Conservation (phyloP, 2,113 vertebrate species). For the Tupaia tana region DNA sequence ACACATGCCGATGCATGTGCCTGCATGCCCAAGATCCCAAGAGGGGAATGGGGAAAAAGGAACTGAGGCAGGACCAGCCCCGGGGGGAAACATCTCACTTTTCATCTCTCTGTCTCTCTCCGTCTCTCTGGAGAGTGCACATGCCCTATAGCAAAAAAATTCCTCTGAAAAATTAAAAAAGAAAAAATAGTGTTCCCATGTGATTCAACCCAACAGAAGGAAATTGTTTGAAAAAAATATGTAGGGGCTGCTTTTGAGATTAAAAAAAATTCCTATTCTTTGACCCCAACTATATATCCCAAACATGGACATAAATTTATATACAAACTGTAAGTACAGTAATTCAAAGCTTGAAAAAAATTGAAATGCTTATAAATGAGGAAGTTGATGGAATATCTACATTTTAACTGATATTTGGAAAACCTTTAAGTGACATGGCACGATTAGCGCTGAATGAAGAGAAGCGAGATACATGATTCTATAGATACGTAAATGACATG, state of each 20-base stretch:
- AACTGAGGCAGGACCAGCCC: no score
- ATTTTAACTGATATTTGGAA: not conserved
- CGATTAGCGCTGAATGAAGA: not conserved
- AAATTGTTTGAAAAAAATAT: not conserved
- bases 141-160: no score
- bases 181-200: not conserved
- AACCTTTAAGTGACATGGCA: not conserved
- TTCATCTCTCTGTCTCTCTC: no score
- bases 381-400: not conserved
- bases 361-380: not conserved
- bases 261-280: not conserved
- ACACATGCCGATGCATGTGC: no score
- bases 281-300: not conserved
- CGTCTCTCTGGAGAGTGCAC: no score
- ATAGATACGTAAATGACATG: no score
- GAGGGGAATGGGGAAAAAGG: no score
- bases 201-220: not conserved
- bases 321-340: not conserved
- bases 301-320: not conserved
- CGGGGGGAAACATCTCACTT: no score
- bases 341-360: not conserved
- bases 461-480: not conserved
- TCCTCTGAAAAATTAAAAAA: no score
- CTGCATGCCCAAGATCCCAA: no score
- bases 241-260: not conserved